phyloP scores from a whole-genome alignment of 2,113 vertebrate species.

The Callithrix jacchus region DNA sequence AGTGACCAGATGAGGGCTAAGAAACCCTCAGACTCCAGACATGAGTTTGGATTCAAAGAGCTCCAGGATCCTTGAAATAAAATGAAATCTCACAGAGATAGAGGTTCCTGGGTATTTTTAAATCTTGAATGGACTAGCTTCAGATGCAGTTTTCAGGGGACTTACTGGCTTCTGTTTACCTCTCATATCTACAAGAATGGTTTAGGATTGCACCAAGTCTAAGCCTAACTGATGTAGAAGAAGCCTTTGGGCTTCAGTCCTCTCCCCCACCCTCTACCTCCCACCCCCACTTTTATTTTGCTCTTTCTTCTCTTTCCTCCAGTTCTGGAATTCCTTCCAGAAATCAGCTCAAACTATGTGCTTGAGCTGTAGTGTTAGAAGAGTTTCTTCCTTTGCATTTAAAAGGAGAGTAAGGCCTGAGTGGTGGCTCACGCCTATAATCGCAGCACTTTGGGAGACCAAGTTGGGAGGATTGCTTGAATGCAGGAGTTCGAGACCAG shows the following conservation, averaged over 20 bases:
- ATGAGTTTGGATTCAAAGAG: background rate
- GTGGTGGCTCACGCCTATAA: too few relatives aligned
- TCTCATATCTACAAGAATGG: fast-evolving
- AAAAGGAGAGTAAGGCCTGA: background rate
- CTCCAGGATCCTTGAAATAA: background rate
- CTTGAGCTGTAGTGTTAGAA: background rate
- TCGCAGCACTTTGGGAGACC: too few relatives aligned
- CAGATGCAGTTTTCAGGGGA: background rate
- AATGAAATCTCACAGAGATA: background rate
- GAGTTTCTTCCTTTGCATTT: background rate
- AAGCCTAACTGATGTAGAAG: fast-evolving
- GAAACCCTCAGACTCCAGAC: background rate
- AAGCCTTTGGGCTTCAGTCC: background rate
- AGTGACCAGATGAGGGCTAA: background rate
- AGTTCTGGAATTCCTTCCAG: background rate
- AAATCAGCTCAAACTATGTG: background rate
- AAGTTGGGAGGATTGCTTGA: too few relatives aligned
- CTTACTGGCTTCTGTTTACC: background rate
- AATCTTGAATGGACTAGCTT: too few relatives aligned
- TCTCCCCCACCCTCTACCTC: fast-evolving
- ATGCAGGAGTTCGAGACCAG: too few relatives aligned
- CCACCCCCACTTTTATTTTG: background rate
- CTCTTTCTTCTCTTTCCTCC: background rate
- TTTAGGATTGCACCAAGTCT: background rate
- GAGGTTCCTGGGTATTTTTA: background rate